These are phyloP conservation scores for Halictus rubicundus DNA, from an alignment of 1,140 invertebrate species.

Conservation along the genomic window DNA sequence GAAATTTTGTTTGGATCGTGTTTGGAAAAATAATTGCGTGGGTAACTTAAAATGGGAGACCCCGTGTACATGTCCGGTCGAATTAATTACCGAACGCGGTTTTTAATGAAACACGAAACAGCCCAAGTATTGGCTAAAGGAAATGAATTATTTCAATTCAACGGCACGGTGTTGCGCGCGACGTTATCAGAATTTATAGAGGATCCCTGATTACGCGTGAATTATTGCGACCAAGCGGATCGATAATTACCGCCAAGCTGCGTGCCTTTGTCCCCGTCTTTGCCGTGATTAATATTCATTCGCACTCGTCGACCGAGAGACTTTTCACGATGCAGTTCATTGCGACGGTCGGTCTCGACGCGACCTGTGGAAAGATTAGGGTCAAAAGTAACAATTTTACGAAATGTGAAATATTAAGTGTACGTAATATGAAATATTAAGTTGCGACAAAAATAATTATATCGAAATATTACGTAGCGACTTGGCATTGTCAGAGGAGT, in stretches of 20 bases:
- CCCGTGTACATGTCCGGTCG: not conserved
- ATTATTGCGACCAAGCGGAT: not conserved
- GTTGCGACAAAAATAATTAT: no score
- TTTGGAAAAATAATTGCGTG: no score
- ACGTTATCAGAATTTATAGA: slow-evolving; percentile 20
- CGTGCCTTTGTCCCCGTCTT: not conserved
- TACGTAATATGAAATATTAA: no score
- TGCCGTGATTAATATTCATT: slow-evolving; percentile 33
- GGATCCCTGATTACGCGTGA: not conserved
- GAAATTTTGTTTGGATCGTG: no score
- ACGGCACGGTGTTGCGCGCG: not conserved
- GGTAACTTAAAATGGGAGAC: no score
- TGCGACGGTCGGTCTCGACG: no score
- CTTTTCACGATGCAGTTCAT: not conserved
- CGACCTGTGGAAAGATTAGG: no score
- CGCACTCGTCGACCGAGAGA: not conserved
- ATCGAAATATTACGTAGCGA: no score
- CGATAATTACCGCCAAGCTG: not conserved
- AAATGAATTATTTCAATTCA: slow-evolving; percentile 8
- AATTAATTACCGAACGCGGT: not conserved
- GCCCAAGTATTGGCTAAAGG: not conserved
- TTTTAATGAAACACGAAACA: not conserved
- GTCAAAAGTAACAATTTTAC: no score
- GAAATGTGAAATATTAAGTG: no score
- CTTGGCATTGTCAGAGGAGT: no score